Conservation (phyloP, 1,140 invertebrate genomes). For the Brachionus asplanchnoidis region DNA sequence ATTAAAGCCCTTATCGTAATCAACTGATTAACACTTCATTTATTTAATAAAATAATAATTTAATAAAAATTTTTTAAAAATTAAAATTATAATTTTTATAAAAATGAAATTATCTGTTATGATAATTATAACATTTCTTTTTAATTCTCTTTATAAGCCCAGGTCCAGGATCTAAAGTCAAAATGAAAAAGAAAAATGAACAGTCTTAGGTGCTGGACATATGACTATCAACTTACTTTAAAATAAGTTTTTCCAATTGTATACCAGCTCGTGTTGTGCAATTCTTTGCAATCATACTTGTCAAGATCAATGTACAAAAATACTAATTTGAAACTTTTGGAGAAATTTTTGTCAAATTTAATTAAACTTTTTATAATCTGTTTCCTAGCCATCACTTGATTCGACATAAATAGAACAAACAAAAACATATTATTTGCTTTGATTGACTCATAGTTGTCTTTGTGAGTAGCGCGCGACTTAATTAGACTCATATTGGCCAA, state of each 20-base stretch:
- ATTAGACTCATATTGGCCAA: not conserved
- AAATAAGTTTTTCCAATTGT: not conserved
- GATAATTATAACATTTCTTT: no score
- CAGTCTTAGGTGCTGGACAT: no score
- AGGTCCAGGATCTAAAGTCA: no score
- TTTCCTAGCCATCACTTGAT: not conserved
- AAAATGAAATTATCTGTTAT: no score
- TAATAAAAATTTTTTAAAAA: no score
- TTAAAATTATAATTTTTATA: no score
- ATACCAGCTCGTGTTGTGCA: not conserved
- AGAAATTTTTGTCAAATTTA: not conserved
- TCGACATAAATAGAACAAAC: not conserved
- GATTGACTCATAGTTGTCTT: not conserved
- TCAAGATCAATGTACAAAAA: conserved; percentile 4
- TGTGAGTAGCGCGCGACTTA: not conserved
- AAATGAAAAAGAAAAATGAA: no score
- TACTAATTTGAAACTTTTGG: not conserved
- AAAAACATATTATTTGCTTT: not conserved
- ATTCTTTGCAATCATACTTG: not conserved
- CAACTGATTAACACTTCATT: no score
- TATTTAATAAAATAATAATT: no score
- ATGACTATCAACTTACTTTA: no score
- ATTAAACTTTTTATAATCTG: conserved; percentile 17
- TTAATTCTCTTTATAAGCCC: no score
- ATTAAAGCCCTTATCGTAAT: no score